Conservation (phyloP, 2,797 vertebrate genomes). For the Streptopelia turtur region DNA sequence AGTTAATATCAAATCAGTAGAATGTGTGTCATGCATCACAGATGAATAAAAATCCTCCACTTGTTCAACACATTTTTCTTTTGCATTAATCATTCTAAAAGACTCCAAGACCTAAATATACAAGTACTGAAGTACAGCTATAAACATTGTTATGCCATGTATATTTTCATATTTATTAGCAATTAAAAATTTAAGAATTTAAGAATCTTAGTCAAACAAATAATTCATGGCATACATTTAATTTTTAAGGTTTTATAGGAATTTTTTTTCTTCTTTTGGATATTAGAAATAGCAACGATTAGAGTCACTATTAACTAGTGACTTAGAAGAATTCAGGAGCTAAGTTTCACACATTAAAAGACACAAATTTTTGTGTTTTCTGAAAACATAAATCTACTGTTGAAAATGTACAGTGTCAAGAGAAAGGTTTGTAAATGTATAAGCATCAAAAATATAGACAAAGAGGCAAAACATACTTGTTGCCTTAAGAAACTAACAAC, state of each 20-base stretch:
- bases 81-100: background rate
- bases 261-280: background rate
- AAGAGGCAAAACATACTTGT: background rate
- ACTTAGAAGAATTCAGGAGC: background rate
- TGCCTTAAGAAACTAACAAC: background rate
- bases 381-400: background rate
- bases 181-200: background rate
- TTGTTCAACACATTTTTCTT: background rate
- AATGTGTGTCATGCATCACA: background rate
- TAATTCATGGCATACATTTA: background rate
- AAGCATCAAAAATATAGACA: background rate
- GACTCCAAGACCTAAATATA: background rate
- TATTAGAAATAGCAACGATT: background rate
- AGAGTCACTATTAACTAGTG: background rate
- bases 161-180: background rate
- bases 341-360: background rate
- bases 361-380: background rate
- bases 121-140: background rate
- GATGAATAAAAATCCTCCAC: background rate
- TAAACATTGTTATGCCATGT: background rate
- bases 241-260: background rate
- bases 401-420: background rate
- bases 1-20: background rate
- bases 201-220: background rate
- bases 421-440: background rate